Percentiles rank a stretch among this genome's conserved stretches.
These are phyloP conservation scores for Ecliptopera silaceata DNA, from an alignment of 2,888 invertebrate species.

Conservation along the genomic window DNA sequence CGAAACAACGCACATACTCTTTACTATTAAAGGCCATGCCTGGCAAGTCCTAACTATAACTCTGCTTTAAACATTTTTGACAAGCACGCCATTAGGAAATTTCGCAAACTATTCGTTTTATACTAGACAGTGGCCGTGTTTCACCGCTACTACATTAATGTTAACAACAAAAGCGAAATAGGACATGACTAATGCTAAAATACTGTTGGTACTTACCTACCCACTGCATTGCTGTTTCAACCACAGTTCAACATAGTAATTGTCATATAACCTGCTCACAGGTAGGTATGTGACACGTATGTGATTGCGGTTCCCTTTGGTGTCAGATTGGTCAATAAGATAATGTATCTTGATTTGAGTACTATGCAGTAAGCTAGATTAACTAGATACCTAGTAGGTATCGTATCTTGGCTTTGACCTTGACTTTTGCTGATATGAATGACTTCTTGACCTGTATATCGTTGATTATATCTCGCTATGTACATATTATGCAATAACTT, in stretches of 20 bases:
- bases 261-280: not conserved
- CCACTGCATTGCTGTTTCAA: constrained; percentile 9
- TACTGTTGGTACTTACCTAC: not conserved
- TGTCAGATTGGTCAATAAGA: constrained; percentile 1
- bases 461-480: constrained; percentile 2
- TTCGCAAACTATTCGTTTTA: not conserved
- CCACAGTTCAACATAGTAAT: not conserved
- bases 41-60: too few species aligned
- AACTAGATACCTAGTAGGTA: not conserved
- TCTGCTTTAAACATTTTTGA: not conserved
- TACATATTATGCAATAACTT: not conserved
- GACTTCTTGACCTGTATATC: constrained; percentile 2
- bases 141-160: constrained; percentile 3
- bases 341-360: not conserved
- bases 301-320: not conserved
- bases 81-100: not conserved
- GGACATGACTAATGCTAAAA: constrained; percentile 5
- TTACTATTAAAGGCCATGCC: too few species aligned
- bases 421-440: constrained; percentile 2
- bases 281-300: not conserved
- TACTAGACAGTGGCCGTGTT: not conserved
- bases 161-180: constrained; percentile 19
- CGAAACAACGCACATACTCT: too few species aligned
- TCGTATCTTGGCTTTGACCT: constrained; percentile 2
- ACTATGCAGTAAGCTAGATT: not conserved